Percentiles rank a stretch among this genome's conserved stretches.
phyloP scores from a whole-genome alignment of 2,888 invertebrate genomes.

The Protophormia terraenovae region DNA sequence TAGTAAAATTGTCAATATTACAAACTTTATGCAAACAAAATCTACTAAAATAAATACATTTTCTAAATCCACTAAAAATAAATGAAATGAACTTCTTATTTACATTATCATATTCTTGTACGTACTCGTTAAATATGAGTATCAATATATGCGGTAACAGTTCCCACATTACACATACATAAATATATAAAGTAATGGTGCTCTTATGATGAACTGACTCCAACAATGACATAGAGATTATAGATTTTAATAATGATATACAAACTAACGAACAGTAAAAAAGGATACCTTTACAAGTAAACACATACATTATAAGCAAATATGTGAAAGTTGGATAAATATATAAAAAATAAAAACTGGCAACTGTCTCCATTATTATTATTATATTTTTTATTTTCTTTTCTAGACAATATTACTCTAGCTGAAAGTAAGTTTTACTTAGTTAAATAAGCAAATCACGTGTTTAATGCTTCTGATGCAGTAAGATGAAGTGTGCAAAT shows the following conservation, averaged over 20 bases:
- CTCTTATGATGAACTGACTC: neutral
- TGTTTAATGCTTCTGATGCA: constrained; percentile 60
- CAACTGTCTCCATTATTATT: neutral
- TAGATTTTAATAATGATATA: constrained; percentile 43
- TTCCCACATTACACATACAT: neutral
- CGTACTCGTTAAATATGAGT: neutral
- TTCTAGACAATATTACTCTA: neutral
- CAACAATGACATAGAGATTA: constrained; percentile 26
- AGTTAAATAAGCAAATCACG: constrained; percentile 70
- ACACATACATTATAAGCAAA: neutral
- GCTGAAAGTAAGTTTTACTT: constrained; percentile 46
- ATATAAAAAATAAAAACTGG: neutral
- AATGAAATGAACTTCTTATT: neutral
- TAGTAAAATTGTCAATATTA: neutral
- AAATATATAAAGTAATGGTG: neutral
- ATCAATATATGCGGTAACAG: neutral
- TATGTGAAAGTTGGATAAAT: neutral
- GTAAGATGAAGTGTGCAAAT: constrained; percentile 63
- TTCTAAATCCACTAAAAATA: neutral
- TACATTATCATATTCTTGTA: neutral
- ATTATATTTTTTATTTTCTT: neutral
- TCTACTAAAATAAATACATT: constrained; percentile 6
- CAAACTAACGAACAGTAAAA: neutral
- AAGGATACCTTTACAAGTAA: neutral
- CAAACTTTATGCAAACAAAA: neutral